These are phyloP conservation scores for Centropus unirufus DNA, from an alignment of 2,113 vertebrate species.

Conservation along the genomic window DNA sequence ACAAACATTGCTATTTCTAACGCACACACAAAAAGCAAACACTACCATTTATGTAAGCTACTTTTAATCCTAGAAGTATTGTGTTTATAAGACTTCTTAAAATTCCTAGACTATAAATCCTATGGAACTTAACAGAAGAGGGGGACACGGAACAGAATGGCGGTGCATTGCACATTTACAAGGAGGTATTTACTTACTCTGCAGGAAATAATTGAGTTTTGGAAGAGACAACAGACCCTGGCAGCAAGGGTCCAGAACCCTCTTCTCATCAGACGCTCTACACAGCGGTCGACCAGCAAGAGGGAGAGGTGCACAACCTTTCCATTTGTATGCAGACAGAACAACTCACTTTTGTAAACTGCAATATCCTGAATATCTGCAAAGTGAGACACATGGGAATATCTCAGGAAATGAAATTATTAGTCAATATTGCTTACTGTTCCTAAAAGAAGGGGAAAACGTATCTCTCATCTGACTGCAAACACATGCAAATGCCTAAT, in stretches of 20 bases:
- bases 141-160: neutral
- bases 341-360: slow-evolving; percentile 88
- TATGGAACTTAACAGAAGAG: neutral
- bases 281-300: slow-evolving; percentile 87
- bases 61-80: neutral
- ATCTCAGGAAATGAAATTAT: neutral
- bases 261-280: slow-evolving; percentile 89
- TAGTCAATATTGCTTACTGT: neutral
- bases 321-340: slow-evolving; percentile 90
- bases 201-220: slow-evolving; percentile 81
- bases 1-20: neutral
- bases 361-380: slow-evolving; percentile 89
- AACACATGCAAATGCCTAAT: neutral
- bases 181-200: slow-evolving; percentile 78
- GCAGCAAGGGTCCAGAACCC: slow-evolving; percentile 88
- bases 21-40: neutral
- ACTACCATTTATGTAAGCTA: neutral
- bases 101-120: neutral
- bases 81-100: neutral
- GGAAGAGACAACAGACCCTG: slow-evolving; percentile 88
- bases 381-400: neutral
- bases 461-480: neutral
- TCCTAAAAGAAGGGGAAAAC: neutral
- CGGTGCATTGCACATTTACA: neutral
- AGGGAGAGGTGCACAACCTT: slow-evolving; percentile 89